Conservation (phyloP, 2,113 vertebrate genomes). For the Oncorhynchus keta region DNA sequence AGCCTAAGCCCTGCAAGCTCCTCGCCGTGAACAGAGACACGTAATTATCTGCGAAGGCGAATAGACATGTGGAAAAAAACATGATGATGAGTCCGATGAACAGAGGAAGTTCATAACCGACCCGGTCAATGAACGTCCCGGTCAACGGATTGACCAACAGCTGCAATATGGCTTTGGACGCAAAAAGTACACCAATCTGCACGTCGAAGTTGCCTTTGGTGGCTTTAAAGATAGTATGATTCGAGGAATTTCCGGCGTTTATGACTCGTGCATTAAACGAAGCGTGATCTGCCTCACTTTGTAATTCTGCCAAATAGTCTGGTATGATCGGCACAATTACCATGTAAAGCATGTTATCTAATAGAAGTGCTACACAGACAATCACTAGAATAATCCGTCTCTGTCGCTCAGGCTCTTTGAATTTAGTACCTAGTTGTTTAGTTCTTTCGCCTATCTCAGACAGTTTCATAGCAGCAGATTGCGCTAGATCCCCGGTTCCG, state of each 20-base stretch:
- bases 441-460: constrained; percentile 85
- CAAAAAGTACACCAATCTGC: constrained; percentile 94
- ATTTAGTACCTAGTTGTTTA: constrained; percentile 79
- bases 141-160: constrained; percentile 92
- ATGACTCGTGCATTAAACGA: neutral
- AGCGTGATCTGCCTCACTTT: constrained; percentile 59
- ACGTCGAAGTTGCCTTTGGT: constrained; percentile 84
- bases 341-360: constrained; percentile 99
- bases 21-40: constrained; percentile 88
- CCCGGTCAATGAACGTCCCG: constrained; percentile 93
- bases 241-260: constrained; percentile 58
- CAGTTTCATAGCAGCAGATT: constrained; percentile 83
- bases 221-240: constrained; percentile 51
- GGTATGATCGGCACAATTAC: constrained; percentile 97
- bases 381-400: constrained; percentile 86
- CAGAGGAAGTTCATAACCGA: constrained; percentile 92
- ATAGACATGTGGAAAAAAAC: constrained; percentile 90
- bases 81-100: constrained; percentile 90
- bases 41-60: constrained; percentile 92
- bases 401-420: constrained; percentile 83
- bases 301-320: constrained; percentile 81
- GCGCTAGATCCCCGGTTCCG: constrained; percentile 65
- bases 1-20: constrained; percentile 93
- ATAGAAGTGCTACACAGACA: constrained; percentile 87
- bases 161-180: constrained; percentile 95